Percentiles rank a stretch among this genome's conserved stretches.
Conservation (phyloP, 2,797 vertebrate genomes). For the Acrossocheilus wenchowensis region DNA sequence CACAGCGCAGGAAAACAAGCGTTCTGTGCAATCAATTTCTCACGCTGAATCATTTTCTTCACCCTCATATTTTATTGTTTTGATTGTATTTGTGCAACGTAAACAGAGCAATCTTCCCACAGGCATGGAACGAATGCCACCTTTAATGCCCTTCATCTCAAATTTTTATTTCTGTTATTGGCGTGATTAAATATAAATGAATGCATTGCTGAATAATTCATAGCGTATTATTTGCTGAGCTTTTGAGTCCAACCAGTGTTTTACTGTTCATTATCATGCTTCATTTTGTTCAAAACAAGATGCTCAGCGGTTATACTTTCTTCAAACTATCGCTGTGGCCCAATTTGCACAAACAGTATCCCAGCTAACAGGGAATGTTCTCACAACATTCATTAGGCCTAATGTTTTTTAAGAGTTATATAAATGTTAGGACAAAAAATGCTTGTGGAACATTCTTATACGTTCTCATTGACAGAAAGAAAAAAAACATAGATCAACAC, state of each 20-base stretch:
- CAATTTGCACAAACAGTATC: background rate
- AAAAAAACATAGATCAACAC: too few species aligned
- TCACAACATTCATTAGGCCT: background rate
- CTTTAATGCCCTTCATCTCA: constrained; percentile 32
- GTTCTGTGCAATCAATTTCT: constrained; percentile 33
- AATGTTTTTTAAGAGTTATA: background rate
- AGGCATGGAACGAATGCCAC: background rate
- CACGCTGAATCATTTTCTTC: background rate
- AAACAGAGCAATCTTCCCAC: constrained; percentile 8
- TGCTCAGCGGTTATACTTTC: too few species aligned
- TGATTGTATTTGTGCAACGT: background rate
- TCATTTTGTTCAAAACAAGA: constrained; percentile 6
- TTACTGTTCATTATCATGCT: constrained; percentile 25
- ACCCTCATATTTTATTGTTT: background rate
- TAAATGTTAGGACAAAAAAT: background rate
- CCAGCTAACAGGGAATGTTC: background rate
- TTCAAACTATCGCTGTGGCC: background rate
- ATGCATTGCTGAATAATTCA: constrained; percentile 52
- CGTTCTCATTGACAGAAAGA: too few species aligned
- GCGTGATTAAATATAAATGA: constrained; percentile 48
- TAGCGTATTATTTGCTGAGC: constrained; percentile 35
- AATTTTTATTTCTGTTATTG: constrained; percentile 35
- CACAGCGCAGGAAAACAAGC: constrained; percentile 14
- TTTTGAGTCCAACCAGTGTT: constrained; percentile 40
- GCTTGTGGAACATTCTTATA: background rate